These are phyloP conservation scores for Tinea semifulvella DNA, from an alignment of 2,888 invertebrate genomes.

Conservation along the genomic window DNA sequence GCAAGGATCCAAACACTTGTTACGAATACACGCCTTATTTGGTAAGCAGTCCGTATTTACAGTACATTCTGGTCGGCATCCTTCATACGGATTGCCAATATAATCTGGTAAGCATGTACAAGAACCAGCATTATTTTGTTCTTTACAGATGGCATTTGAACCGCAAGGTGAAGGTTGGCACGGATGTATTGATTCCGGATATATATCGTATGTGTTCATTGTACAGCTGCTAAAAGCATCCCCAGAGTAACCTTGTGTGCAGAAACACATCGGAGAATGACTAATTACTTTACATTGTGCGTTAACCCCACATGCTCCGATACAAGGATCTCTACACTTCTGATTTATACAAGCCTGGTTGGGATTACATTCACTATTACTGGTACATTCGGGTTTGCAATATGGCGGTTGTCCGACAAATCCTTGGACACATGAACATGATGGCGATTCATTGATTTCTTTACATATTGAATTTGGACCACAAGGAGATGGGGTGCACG, in stretches of 20 bases:
- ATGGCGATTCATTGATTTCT: constrained; percentile 64
- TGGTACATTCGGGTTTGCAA: constrained; percentile 78
- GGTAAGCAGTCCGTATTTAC: constrained; percentile 77
- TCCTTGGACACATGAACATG: constrained; percentile 73
- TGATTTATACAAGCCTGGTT: constrained; percentile 72
- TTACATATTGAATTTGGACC: constrained; percentile 72
- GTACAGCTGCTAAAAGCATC: constrained; percentile 73
- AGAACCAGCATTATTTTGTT: constrained; percentile 67
- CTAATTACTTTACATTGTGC: constrained; percentile 77
- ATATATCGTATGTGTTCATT: constrained; percentile 38
- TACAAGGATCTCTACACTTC: constrained; percentile 74
- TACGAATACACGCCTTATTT: constrained; percentile 74
- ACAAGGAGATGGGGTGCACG: constrained; percentile 76
- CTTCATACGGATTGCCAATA: constrained; percentile 81
- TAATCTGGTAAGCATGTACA: constrained; percentile 78
- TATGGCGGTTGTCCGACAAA: constrained; percentile 80
- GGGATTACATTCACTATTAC: constrained; percentile 73
- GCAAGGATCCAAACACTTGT: constrained; percentile 81
- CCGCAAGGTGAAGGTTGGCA: constrained; percentile 72
- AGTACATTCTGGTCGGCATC: constrained; percentile 79
- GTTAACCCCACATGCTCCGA: constrained; percentile 74
- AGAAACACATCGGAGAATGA: constrained; percentile 80
- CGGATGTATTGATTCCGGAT: constrained; percentile 58
- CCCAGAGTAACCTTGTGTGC: constrained; percentile 71
- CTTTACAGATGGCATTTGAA: constrained; percentile 70